Evolutionary conservation across 1,140 invertebrate species (phyloP), one percentile per base, ranked within the genome.

Genomic region (Nymphalis io): DNA sequence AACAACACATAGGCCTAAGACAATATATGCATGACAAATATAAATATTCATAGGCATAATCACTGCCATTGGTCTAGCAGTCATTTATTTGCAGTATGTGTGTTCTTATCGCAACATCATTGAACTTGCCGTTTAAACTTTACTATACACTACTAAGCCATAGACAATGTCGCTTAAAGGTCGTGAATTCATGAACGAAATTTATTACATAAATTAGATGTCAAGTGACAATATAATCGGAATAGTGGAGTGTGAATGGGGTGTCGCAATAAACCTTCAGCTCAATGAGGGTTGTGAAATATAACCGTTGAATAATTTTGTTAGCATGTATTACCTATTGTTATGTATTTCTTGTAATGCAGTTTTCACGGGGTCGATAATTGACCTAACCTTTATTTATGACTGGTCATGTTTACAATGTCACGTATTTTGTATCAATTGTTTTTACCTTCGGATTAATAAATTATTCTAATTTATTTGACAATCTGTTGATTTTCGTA

Each of bases 241-340:
- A 71, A 65, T 42, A 63, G 40, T 40, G 73, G 82, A 78, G 82
- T 88, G 84, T 76, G 73, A 85, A 83, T 78, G 76, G 83, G 83
- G 83, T 88, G 79, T 83, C 44, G 87, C 82, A 85, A 89, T 84
- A 80, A 82, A 68, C 84, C 84, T 89, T 87, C 77, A 76, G 53
- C 60, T 79, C 75, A 79, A 83, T 75, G 81, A 82, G 80, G 78
- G 79, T 82, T 85, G 80, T 78, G 84, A 82, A 83, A 84, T 77
- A 71, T 61, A 27, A 59, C 40, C 62, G 65, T 88, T 87, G 74
- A 72, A 85, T 89, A 85, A 88, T 84, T 85, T 78, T 65, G 68
- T 89, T 89, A 89, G 81, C 83, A 66, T 72, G 46, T 87, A 74
- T 88, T 88, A 86, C 80, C 62, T 59, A 66, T 64, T 83, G 66